Percentiles rank a stretch among this genome's conserved stretches.
Evolutionary conservation across 2,888 invertebrate species (phyloP).

Genomic region (Lithophane ornitopus): DNA sequence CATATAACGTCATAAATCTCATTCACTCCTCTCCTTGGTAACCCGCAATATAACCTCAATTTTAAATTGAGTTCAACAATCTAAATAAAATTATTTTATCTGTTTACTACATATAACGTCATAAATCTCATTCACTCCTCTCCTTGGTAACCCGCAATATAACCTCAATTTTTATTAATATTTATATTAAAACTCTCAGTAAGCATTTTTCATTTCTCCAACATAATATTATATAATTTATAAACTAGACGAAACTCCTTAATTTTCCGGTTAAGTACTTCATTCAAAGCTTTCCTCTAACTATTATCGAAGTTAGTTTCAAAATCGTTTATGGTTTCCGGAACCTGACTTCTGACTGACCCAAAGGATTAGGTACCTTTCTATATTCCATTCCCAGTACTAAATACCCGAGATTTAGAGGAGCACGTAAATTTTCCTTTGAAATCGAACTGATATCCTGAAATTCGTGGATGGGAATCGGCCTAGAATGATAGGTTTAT

Average conservation of each 20-base stretch:
- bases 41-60: not conserved
- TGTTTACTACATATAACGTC: not conserved
- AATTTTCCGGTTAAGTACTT: slow-evolving; percentile 17
- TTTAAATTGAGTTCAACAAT: not conserved
- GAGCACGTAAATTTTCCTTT: not conserved
- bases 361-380: slow-evolving; percentile 54
- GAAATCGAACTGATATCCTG: not conserved
- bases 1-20: not conserved
- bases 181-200: slow-evolving; percentile 3
- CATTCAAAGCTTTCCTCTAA: slow-evolving; percentile 1
- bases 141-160: not conserved
- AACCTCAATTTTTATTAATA: not conserved
- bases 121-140: not conserved
- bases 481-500: not conserved
- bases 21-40: not conserved
- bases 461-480: not conserved
- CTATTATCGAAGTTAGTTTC: slow-evolving; percentile 22
- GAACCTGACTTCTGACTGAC: slow-evolving; percentile 44
- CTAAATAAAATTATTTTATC: not conserved
- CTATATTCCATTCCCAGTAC: slow-evolving; percentile 15
- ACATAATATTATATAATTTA: slow-evolving; percentile 18
- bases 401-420: not conserved
- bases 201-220: not conserved
- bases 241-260: slow-evolving; percentile 6
- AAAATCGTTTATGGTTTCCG: slow-evolving; percentile 25